Base-by-base conservation (phyloP, 2,888 invertebrate species). In the Cosmorhoe ocellata region DNA sequence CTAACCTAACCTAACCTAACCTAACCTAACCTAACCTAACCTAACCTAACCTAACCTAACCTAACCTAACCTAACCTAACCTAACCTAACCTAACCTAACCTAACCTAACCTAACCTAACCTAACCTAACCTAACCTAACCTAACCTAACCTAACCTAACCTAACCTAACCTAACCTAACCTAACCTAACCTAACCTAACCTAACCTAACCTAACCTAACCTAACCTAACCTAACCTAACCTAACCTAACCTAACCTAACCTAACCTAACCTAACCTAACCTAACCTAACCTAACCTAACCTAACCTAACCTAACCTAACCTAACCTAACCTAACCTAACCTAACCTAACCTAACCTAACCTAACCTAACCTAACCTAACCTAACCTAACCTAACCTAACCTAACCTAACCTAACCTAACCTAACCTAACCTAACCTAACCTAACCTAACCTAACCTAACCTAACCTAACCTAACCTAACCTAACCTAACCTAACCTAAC, bases 41-140 rank as follows among this genome's bases (percentile, higher is more conserved):
- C 45, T 45, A 45, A 45, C 45, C 45, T 45, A 45, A 45, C 45
- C 45, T 45, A 45, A 45, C 45, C 45, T 45, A 45, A 45, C 45
- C 45, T 45, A 45, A 45, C 45, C 45, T 45, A 45, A 45, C 45
- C 45, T 45, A 45, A 45, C 45, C 45, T 45, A 45, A 37, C 37
- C 45, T 37, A 45, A 45, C 36, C 45, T 45, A 45, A 45, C 45
- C 45, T 45, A 45, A 45, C 45, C 45, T 37, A 45, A 45, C 45
- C 45, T 45, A 45, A 45, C 45, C 45, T 45, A 45, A 45, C 45
- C 45, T 45, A 45, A 45, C 45, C 45, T 45, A 45, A 45, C 45
- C 45, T 45, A 45, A 45, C 45, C 45, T 45, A 45, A 45, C 45
- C 45, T 45, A 45, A 45, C 45, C 45, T 45, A 45, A 45, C 45